Evolutionary conservation across 1,140 invertebrate genomes (phyloP).

Genomic region (Sweltsa coloradensis): DNA sequence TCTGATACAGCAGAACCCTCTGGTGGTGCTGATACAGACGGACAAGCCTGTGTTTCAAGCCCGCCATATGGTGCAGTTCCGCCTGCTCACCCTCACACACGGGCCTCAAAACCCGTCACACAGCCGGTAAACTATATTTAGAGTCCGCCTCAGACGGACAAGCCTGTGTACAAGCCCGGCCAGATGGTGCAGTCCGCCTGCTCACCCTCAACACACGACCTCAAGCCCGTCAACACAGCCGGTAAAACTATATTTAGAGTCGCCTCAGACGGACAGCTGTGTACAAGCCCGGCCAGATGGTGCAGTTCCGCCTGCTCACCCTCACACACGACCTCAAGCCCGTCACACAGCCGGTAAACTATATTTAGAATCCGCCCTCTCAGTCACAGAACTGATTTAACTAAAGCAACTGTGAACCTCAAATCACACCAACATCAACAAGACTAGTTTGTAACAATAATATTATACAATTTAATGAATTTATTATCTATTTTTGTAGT

Average conservation of each 20-base stretch:
- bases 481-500: no score
- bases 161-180: no score
- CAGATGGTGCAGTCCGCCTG: no score
- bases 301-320: slow-evolving; percentile 38
- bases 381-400: not conserved
- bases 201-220: no score
- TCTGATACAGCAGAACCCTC: slow-evolving; percentile 31
- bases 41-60: slow-evolving; percentile 42
- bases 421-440: no score
- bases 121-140: slow-evolving; percentile 33
- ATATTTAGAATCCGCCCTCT: not conserved
- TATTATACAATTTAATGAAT: no score
- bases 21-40: slow-evolving; percentile 2
- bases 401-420: no score
- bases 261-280: no score
- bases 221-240: no score
- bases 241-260: no score
- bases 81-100: slow-evolving; percentile 36
- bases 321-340: slow-evolving; percentile 37
- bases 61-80: slow-evolving; percentile 40
- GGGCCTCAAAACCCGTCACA: slow-evolving; percentile 35
- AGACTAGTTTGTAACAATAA: no score
- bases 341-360: slow-evolving; percentile 31
- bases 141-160: no score
- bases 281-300: slow-evolving; percentile 48